Evolutionary conservation across 2,113 vertebrate species (phyloP).

Genomic region (Dipodomys spectabilis): DNA sequence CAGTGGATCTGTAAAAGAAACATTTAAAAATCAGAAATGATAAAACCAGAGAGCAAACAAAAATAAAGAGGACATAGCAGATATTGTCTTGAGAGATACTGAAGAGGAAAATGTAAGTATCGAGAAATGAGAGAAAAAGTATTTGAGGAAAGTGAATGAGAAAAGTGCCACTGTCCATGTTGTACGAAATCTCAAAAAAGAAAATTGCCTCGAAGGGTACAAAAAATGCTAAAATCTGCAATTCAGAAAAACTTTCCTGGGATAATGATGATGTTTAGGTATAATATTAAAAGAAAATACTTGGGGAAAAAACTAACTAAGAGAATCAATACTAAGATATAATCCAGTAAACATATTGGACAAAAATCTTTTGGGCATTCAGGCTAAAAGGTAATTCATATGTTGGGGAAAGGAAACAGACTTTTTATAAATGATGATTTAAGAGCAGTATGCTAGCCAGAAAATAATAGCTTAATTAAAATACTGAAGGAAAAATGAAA

Average conservation of each 20-base stretch:
- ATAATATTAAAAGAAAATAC: not conserved
- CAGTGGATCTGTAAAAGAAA: not conserved
- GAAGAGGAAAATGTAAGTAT: not conserved
- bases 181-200: not conserved
- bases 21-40: not conserved
- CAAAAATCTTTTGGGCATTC: not conserved
- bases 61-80: not conserved
- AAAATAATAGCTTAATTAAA: not conserved
- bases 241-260: not conserved
- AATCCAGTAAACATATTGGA: not conserved
- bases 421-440: not conserved
- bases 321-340: not conserved
- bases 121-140: not conserved
- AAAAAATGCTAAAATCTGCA: not conserved
- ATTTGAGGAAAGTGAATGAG: not conserved
- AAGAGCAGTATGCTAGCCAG: not conserved
- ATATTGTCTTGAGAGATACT: not conserved
- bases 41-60: conserved; percentile 24
- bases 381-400: not conserved
- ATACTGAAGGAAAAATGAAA: not conserved
- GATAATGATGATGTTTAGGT: not conserved
- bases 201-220: not conserved
- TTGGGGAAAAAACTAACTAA: not conserved
- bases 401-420: conserved; percentile 5
- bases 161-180: not conserved